Evolutionary conservation across 2,888 invertebrate genomes (phyloP).

Genomic region (Chrysomela aeneicollis): DNA sequence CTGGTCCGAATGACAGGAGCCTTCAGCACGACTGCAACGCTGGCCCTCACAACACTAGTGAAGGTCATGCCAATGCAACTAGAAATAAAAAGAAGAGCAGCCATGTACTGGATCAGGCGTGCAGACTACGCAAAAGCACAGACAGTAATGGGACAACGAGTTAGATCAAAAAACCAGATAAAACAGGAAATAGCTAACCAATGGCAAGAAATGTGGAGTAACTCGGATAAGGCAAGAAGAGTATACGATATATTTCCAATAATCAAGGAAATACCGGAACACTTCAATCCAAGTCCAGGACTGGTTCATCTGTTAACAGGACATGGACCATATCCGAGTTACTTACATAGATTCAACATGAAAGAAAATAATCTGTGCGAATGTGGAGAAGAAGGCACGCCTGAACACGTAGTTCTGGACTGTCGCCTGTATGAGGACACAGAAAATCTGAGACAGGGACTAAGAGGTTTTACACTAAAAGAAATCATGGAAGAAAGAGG

Average conservation of each 20-base stretch:
- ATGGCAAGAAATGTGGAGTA: not conserved
- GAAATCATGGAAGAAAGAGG: not conserved
- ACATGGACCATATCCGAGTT: slow-evolving; percentile 18
- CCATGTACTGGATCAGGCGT: slow-evolving; percentile 10
- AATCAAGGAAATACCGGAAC: not conserved
- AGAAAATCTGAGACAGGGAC: not conserved
- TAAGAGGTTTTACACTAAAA: not conserved
- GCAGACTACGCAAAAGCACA: not conserved
- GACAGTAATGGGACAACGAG: not conserved
- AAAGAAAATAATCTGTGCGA: not conserved
- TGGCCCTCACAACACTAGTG: slow-evolving; percentile 3
- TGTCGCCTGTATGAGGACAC: not conserved
- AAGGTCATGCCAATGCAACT: slow-evolving; percentile 1
- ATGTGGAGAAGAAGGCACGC: too few relatives aligned
- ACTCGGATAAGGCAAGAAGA: not conserved
- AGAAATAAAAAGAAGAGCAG: slow-evolving; percentile 8
- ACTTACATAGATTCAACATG: not conserved
- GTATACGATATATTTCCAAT: not conserved
- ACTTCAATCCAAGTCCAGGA: not conserved
- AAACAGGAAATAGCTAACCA: not conserved
- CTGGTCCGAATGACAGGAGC: slow-evolving; percentile 17
- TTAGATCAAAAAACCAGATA: not conserved
- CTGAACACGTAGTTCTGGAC: slow-evolving; percentile 9
- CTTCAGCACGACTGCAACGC: too few relatives aligned
- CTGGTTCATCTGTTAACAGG: slow-evolving; percentile 16